A percentile compares a stretch with the other conserved stretches of the same genome.
Evolutionary conservation across 2,113 vertebrate species (phyloP).

Genomic region (Nerophis lumbriciformis): DNA sequence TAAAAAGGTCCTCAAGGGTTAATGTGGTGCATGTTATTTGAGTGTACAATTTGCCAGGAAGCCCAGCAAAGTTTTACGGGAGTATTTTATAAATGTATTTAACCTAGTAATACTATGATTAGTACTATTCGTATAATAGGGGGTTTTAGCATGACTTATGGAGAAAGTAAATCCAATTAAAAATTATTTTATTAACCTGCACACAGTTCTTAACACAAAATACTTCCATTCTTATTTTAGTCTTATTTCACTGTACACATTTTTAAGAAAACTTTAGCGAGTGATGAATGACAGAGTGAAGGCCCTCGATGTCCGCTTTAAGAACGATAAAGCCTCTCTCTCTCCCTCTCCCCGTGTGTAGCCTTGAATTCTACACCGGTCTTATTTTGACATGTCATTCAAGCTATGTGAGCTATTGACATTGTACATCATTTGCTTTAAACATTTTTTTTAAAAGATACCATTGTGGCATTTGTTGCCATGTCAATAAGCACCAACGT

Average conservation of each 20-base stretch:
- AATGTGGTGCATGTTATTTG: no score
- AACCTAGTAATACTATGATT: no score
- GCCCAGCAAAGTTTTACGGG: no score
- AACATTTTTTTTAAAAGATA: background rate
- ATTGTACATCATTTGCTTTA: background rate
- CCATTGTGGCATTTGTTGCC: background rate
- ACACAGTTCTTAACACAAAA: no score
- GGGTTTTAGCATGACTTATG: no score
- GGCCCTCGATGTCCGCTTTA: background rate
- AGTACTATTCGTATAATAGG: no score
- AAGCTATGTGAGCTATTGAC: constrained; percentile 1
- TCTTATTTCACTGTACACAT: background rate
- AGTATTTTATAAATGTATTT: no score
- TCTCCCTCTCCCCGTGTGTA: background rate
- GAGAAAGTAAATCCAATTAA: no score
- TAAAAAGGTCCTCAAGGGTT: no score
- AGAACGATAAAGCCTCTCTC: background rate
- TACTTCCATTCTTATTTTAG: no score
- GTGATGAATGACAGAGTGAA: background rate
- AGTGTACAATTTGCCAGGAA: no score
- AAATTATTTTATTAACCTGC: no score
- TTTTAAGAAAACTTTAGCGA: background rate
- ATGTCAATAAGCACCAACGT: background rate
- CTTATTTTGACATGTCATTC: constrained; percentile 2
- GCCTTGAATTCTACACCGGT: background rate